phyloP scores from a whole-genome alignment of 2,888 invertebrate species.

The Drosophila acutilabella region DNA sequence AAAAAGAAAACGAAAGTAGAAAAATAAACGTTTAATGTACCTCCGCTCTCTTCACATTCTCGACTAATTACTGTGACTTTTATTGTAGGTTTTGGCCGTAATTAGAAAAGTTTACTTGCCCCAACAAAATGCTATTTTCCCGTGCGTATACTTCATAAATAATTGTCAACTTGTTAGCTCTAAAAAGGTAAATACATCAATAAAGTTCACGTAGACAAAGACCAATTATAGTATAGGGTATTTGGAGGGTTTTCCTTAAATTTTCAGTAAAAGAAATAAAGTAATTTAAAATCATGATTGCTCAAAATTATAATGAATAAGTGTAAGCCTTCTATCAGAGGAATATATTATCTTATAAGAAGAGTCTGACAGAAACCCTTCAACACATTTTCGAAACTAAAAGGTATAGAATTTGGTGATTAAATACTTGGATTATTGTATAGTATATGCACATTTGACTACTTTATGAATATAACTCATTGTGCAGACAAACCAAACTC shows the following conservation, averaged over 20 bases:
- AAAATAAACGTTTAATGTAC: slow-evolving; percentile 4
- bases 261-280: neutral
- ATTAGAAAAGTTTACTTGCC: slow-evolving; percentile 19
- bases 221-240: neutral
- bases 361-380: neutral
- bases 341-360: no score
- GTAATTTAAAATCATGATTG: neutral
- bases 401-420: neutral
- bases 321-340: no score
- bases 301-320: no score
- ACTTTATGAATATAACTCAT: neutral
- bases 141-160: slow-evolving; percentile 8
- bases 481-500: slow-evolving; percentile 5
- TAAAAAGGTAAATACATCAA: slow-evolving; percentile 6
- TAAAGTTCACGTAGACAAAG: neutral
- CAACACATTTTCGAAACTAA: neutral
- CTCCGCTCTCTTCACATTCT: slow-evolving; percentile 4
- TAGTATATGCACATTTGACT: slow-evolving; percentile 13
- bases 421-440: neutral
- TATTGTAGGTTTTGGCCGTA: slow-evolving; percentile 15
- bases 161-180: slow-evolving; percentile 2
- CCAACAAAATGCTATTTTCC: slow-evolving; percentile 16
- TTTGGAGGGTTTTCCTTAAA: neutral
- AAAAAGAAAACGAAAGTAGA: neutral
- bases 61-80: slow-evolving; percentile 15